phyloP scores from a whole-genome alignment of 2,113 vertebrate species.

The Ochotona princeps region DNA sequence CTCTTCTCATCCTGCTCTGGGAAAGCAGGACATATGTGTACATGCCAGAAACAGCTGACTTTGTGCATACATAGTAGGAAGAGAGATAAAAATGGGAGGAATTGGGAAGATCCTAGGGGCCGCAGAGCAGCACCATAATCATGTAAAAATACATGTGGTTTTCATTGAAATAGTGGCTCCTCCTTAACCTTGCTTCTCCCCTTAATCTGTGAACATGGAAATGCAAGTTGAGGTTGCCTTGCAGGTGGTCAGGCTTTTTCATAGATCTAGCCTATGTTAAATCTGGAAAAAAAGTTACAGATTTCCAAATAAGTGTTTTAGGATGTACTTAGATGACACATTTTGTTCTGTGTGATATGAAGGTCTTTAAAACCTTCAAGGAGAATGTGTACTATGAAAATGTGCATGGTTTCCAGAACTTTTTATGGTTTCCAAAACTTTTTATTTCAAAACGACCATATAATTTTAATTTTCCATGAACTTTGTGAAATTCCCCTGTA shows the following conservation, averaged over 20 bases:
- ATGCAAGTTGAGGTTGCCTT: not conserved
- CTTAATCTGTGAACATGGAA: not conserved
- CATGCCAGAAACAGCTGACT: not conserved
- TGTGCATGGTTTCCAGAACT: no score
- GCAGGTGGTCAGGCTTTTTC: not conserved
- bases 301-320: not conserved
- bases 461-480: no score
- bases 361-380: no score
- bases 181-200: not conserved
- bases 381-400: no score
- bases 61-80: not conserved
- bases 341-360: not conserved
- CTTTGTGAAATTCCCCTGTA: no score
- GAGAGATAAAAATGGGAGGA: not conserved
- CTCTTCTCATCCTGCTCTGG: not conserved
- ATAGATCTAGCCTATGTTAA: not conserved
- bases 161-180: not conserved
- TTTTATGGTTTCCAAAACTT: no score
- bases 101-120: not conserved
- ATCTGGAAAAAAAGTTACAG: no score
- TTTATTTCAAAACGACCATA: no score
- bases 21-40: not conserved
- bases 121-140: not conserved
- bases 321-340: not conserved
- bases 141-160: not conserved